Evolutionary conservation across 2,888 invertebrate genomes (phyloP), one percentile per base, ranked within the genome.

Genomic region (Watsonalla cultraria): DNA sequence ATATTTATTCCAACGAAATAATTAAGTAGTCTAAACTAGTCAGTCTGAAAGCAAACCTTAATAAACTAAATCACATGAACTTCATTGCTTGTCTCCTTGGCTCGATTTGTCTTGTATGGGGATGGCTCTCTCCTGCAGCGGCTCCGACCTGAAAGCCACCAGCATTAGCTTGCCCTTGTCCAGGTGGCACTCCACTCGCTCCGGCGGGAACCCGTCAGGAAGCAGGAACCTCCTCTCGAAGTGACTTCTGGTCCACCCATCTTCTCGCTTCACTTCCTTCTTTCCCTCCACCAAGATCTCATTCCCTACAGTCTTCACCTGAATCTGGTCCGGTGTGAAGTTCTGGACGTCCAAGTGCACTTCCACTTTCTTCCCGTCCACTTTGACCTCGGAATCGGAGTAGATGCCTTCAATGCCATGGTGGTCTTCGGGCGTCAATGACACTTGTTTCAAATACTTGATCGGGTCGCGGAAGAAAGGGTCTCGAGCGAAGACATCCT

Each of bases 251-350:
- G 96, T 93, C 78, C 92, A 94, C 0, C 96, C 96, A 65, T 94
- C 94, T 62, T 95, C 95, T 47, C 93, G 92, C 64, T 94, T 94
- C 60, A 96, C 93, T 68, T 95, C 95, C 72, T 95, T 96, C 74
- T 94, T 95, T 0, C 95, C 96, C 78, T 96, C 95, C n/a, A 95
- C 91, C 51, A 94, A 92, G 33, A 96, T 92, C 53, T 91, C 92
- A 61, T 94, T 93, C 7, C 95, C 96, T 0, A 94, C 91, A 0
- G 95, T 95, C 79, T 95, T 96, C 15, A 96, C 96, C 7, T 92
- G 91, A 45, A 97, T 93, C 79, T 96, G 96, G 13, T 94, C 93
- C 0, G 96, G 96, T n/a, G 92, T 86, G 70, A 96, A 96, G 66
- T 96, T 95, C 69, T 94, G 93, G 0, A 96, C 95, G 72, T 96